Evolutionary conservation across 2,797 vertebrate genomes (phyloP), one percentile per base, ranked within the genome.

Genomic region (Poecilia wingei): DNA sequence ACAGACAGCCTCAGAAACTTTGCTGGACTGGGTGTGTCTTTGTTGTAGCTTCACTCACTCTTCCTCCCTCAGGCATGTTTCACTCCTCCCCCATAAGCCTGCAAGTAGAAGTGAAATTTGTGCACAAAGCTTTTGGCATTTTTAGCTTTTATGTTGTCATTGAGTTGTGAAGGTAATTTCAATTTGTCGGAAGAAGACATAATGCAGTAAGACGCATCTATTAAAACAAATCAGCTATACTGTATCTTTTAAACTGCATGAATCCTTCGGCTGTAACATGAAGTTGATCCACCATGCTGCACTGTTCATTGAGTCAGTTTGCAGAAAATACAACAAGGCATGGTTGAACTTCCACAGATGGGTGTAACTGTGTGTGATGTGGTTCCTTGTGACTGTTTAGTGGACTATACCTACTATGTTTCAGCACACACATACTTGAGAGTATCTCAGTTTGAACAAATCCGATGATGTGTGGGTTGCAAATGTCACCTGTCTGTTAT

Each of bases 11-110:
- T 88, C 86, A 82, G 82, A 87, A 88, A 91, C 85, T 94, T 87
- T 92, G 90, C 90, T 88, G 88, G 73, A 87, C 88, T 95, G 95
- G 95, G 95, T 95, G 95, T 96, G 96, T 92, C 93, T 75, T 41
- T 70, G 59, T 82, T 86, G 81, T 79, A 68, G 79, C 78, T 84
- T 66, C 74, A 75, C 85, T 92, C 86, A 76, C 81, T 88, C 84
- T 89, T 87, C 86, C 88, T 87, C 84, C 81, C 83, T 77, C 47
- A 79, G 69, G 75, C 78, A 81, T 80, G 76, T 81, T 83, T 86
- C 77, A 84, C 87, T 86, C 85, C 80, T 74, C 74, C 80, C 79
- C 68, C 61, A 72, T 28, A 75, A 84, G 36, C 74, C 87, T 76
- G 79, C 39, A 46, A 83, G 75, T 59, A 73, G 49, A 88, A 77